Conservation (phyloP, 2,888 invertebrate species). For the Prosopocoilus inquinatus region DNA sequence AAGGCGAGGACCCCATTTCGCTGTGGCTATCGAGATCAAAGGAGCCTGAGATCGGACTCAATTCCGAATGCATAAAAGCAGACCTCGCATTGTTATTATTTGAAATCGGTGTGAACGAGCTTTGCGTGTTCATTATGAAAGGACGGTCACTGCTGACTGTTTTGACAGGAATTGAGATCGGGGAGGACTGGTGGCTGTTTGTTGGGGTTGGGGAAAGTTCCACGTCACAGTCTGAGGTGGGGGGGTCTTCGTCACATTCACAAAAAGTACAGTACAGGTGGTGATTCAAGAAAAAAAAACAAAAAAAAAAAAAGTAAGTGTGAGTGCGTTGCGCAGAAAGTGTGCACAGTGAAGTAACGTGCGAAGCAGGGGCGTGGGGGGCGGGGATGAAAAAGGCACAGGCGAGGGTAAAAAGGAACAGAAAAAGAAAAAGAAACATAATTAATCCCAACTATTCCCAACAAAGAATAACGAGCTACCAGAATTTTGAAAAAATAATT, state of each 20-base stretch:
- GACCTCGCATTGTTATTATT: slow-evolving; percentile 15
- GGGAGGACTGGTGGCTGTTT: slow-evolving; percentile 42
- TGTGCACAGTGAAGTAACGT: background rate
- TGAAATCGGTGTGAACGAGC: slow-evolving; percentile 21
- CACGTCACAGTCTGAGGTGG: slow-evolving; percentile 20
- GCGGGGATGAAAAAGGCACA: background rate
- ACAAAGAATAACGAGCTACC: slow-evolving; percentile 1
- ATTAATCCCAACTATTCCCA: slow-evolving; percentile 19
- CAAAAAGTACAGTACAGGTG: too few species aligned
- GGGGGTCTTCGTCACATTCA: background rate
- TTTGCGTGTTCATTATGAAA: slow-evolving; percentile 25
- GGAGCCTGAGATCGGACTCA: slow-evolving; percentile 47
- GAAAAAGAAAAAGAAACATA: slow-evolving; percentile 20
- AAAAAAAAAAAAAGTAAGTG: background rate
- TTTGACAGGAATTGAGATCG: slow-evolving; percentile 46
- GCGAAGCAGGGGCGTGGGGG: slow-evolving; percentile 12
- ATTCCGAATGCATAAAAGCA: slow-evolving; percentile 29
- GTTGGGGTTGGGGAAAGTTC: slow-evolving; percentile 41
- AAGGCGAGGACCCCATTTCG: slow-evolving; percentile 35
- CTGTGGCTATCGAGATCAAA: slow-evolving; percentile 41
- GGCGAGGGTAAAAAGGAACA: slow-evolving; percentile 8
- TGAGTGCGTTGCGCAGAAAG: background rate
- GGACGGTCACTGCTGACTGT: slow-evolving; percentile 42
- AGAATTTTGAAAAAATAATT: too few species aligned
- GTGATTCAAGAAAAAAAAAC: too few species aligned